phyloP scores from a whole-genome alignment of 2,113 vertebrate genomes.

The Syngnathus floridae region DNA sequence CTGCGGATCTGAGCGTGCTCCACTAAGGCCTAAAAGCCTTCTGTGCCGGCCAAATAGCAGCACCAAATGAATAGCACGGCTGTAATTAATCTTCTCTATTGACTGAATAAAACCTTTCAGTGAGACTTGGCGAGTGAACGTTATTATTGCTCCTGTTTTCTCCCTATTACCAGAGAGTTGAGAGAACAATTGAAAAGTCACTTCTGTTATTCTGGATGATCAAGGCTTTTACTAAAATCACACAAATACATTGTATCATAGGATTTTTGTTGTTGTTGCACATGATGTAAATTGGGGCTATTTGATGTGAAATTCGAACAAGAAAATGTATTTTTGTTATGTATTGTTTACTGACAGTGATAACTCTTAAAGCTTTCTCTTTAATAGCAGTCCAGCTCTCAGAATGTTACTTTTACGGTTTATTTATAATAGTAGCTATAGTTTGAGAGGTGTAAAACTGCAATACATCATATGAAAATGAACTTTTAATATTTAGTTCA shows the following conservation, averaged over 20 bases:
- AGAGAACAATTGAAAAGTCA: conserved; percentile 50
- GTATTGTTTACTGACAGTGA: not conserved
- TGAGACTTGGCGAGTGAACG: conserved; percentile 34
- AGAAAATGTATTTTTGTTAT: not conserved
- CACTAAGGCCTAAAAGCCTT: conserved; percentile 64
- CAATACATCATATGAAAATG: too few species aligned
- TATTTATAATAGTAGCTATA: too few species aligned
- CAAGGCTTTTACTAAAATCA: conserved; percentile 43
- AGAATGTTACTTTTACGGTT: too few species aligned
- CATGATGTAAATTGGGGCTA: not conserved
- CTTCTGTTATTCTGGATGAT: conserved; percentile 35
- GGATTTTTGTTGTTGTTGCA: conserved; percentile 12
- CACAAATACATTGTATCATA: conserved; percentile 16
- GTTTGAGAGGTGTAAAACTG: too few species aligned
- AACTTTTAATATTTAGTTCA: too few species aligned
- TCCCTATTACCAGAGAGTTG: conserved; percentile 43
- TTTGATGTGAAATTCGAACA: not conserved
- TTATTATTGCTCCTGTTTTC: conserved; percentile 28
- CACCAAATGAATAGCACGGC: conserved; percentile 58
- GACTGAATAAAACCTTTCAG: conserved; percentile 59
- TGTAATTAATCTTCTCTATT: conserved; percentile 71
- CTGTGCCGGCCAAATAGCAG: conserved; percentile 49
- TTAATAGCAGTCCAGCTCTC: too few species aligned
- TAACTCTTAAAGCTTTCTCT: not conserved
- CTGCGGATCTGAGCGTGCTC: conserved; percentile 50